phyloP scores from a whole-genome alignment of 2,797 vertebrate species.

The Podarcis lilfordi region DNA sequence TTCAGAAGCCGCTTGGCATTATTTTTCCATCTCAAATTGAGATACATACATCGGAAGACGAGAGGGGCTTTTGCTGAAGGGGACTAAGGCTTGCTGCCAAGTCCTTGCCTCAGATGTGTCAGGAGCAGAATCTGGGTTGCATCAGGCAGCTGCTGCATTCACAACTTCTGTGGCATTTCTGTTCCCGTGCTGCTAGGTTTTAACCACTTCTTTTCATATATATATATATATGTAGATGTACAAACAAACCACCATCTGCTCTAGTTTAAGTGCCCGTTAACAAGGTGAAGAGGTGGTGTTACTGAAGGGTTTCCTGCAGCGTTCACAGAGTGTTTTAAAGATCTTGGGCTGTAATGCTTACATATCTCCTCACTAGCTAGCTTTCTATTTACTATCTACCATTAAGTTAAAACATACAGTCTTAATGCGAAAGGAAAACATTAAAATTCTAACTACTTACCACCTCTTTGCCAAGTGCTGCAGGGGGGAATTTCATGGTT shows the following conservation, averaged over 20 bases:
- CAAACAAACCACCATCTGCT: background rate
- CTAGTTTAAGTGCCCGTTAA: constrained; percentile 20
- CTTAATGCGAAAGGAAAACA: background rate
- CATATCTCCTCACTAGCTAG: background rate
- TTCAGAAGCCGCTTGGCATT: background rate
- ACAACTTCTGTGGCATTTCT: background rate
- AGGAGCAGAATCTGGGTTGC: background rate
- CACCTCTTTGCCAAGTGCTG: background rate
- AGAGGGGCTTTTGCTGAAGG: background rate
- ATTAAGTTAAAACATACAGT: background rate
- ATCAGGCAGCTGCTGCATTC: background rate
- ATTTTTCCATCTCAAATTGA: background rate
- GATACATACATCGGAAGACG: background rate
- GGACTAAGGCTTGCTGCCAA: background rate
- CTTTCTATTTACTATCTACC: constrained; percentile 1
- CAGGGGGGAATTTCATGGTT: constrained; percentile 5
- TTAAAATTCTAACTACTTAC: background rate
- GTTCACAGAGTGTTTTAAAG: constrained; percentile 1
- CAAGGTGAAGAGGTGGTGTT: background rate
- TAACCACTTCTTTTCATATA: background rate
- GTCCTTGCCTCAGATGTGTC: background rate
- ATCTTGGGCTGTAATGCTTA: background rate
- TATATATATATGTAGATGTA: background rate
- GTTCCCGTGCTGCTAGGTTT: background rate
- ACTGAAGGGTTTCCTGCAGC: background rate